Conservation (phyloP, 1,140 invertebrate species). For the Apocrypta bakeri region DNA sequence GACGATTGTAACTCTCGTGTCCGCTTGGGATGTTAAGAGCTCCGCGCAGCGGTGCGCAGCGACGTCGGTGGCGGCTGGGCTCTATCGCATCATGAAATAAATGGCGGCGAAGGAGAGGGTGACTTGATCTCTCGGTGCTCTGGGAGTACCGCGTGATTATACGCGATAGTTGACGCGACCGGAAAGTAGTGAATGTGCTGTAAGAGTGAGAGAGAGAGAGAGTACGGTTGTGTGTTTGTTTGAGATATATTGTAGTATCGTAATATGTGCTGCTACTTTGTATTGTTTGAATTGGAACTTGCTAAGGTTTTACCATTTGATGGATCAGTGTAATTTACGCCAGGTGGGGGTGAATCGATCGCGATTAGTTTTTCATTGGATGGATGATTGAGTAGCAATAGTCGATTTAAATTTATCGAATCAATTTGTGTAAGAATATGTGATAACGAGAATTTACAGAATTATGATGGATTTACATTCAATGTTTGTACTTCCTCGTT, state of each 20-base stretch:
- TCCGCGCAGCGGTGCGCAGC: not conserved
- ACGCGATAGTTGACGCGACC: not conserved
- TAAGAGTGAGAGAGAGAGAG: too few species aligned
- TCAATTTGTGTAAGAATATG: too few species aligned
- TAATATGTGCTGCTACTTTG: not conserved
- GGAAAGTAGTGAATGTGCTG: not conserved
- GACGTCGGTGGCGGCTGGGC: not conserved
- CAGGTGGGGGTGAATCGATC: too few species aligned
- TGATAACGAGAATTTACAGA: too few species aligned
- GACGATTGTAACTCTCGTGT: not conserved
- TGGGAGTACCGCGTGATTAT: too few species aligned
- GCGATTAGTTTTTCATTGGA: too few species aligned
- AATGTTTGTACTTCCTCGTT: too few species aligned
- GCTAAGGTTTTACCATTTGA: too few species aligned
- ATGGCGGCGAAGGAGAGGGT: not conserved
- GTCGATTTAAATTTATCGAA: too few species aligned
- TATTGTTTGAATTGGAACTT: too few species aligned
- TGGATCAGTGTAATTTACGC: not conserved
- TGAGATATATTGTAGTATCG: not conserved
- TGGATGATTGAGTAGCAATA: too few species aligned
- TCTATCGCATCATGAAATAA: constrained; percentile 4
- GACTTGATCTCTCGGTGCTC: not conserved
- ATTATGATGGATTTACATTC: too few species aligned
- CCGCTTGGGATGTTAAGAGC: not conserved
- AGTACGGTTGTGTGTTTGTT: not conserved